phyloP scores from a whole-genome alignment of 2,888 invertebrate species.

The Stenodema calcarata region DNA sequence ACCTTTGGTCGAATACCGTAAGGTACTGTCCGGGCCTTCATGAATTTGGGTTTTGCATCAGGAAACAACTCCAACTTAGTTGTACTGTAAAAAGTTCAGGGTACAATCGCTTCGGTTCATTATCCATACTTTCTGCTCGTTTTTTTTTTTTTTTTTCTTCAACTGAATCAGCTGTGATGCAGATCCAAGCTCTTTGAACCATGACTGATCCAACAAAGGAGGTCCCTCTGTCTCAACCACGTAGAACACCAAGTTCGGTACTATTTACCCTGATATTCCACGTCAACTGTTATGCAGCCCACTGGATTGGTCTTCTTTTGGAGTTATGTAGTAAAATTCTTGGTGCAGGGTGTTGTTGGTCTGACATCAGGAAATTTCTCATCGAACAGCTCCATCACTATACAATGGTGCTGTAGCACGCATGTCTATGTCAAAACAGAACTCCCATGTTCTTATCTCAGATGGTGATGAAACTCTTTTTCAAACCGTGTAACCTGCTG shows the following conservation, averaged over 20 bases:
- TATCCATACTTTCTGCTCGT: neutral
- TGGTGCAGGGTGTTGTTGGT: neutral
- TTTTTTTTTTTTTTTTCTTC: neutral
- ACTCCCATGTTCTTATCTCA: too few relatives aligned
- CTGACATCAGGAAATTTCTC: neutral
- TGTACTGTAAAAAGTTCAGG: neutral
- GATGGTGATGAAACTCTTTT: too few relatives aligned
- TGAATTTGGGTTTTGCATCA: neutral
- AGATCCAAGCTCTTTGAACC: neutral
- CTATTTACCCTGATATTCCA: neutral
- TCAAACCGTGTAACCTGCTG: too few relatives aligned
- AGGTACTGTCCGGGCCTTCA: neutral
- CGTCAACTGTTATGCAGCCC: neutral
- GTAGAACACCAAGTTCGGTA: neutral
- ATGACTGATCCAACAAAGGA: neutral
- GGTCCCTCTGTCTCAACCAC: neutral
- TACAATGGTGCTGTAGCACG: conserved; percentile 4
- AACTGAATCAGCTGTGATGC: neutral
- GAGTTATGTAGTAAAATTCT: neutral
- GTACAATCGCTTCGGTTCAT: neutral
- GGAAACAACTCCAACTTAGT: neutral
- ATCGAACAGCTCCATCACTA: neutral
- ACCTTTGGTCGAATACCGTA: neutral
- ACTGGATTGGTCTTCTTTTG: neutral
- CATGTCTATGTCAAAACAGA: conserved; percentile 11